Conservation (phyloP, 2,797 vertebrate species). For the Pogoniulus pusillus region DNA sequence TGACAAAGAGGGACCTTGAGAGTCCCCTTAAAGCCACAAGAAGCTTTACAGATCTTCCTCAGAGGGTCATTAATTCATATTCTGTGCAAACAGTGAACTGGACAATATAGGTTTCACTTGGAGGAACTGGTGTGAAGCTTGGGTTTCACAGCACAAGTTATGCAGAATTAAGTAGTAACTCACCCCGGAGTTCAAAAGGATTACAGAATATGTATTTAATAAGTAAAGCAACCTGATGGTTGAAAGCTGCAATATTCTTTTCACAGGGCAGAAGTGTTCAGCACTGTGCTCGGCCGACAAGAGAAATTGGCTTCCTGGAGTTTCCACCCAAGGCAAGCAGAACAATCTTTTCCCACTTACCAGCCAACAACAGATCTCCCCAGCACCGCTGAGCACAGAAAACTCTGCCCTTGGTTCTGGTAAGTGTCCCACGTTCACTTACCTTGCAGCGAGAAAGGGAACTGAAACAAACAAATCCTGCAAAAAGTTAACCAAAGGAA, state of each 20-base stretch:
- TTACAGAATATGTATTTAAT: constrained; percentile 62
- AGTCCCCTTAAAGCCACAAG: constrained; percentile 46
- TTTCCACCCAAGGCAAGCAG: not conserved
- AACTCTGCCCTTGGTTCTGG: not conserved
- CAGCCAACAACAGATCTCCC: not conserved
- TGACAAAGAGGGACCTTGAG: not conserved
- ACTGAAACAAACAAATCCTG: constrained; percentile 7
- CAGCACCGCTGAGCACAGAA: not conserved
- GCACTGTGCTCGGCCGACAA: constrained; percentile 4
- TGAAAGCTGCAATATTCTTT: constrained; percentile 57
- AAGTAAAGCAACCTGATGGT: constrained; percentile 55
- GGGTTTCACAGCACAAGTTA: constrained; percentile 60
- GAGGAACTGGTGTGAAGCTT: constrained; percentile 43
- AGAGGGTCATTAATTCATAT: not conserved
- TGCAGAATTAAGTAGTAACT: constrained; percentile 44
- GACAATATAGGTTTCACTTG: not conserved
- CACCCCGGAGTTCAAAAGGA: constrained; percentile 53
- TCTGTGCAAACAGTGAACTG: constrained; percentile 53
- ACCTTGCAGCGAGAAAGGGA: constrained; percentile 54
- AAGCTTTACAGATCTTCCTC: not conserved
- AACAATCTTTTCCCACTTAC: not conserved
- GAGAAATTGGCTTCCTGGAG: constrained; percentile 9
- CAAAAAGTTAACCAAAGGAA: constrained; percentile 17
- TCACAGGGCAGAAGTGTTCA: constrained; percentile 19
- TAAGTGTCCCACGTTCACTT: constrained; percentile 20